Evolutionary conservation across 2,888 invertebrate genomes (phyloP), one percentile per base, ranked within the genome.

Genomic region (Imbricaverruca yamaguchii): DNA sequence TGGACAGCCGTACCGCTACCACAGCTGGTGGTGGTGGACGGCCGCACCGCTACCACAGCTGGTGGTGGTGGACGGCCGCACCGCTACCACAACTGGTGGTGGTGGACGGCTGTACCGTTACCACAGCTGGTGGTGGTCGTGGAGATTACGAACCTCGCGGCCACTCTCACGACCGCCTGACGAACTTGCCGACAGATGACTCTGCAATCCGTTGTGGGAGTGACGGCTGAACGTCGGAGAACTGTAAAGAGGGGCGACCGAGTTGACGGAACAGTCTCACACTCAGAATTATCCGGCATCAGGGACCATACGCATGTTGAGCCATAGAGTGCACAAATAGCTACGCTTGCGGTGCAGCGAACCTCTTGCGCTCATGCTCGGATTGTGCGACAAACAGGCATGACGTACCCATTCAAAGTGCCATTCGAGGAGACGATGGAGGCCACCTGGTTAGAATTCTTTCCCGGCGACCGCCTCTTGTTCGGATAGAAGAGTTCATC

Each of bases 81-180:
- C 59, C 12, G 59, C 15, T 59, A 59, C 59, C 59, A 59, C 12
- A 15, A 7, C 15, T 59, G 59, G 59, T 59, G 59, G 15, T 15
- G 59, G 59, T 11, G 4, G 12, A 15, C 59, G 59, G 59, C 59
- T 2, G 53, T 1, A 7, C 59, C n/a, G 53, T 1, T 74, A 78
- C 78, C 78, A 78, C n/a, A 78, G 78, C 57, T 78, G 55, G 78
- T 78, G 78, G 78, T 78, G 78, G 57, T 78, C 78, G 57, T 78
- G 78, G 57, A 78, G 57, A 23, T 78, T 78, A 9, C 78, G 78
- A 3, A 78, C 23, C 23, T 78, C 23, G 9, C 74, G 74, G 53
- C 74, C n/a, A 12, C 65, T 10, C 65, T 65, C n/a, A 65, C 65
- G 65, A 65, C 65, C n/a, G 65, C 18, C n/a, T 65, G 23, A n/a